These are phyloP conservation scores for Poeciliopsis prolifica DNA, from an alignment of 2,113 vertebrate genomes.

Conservation along the genomic window DNA sequence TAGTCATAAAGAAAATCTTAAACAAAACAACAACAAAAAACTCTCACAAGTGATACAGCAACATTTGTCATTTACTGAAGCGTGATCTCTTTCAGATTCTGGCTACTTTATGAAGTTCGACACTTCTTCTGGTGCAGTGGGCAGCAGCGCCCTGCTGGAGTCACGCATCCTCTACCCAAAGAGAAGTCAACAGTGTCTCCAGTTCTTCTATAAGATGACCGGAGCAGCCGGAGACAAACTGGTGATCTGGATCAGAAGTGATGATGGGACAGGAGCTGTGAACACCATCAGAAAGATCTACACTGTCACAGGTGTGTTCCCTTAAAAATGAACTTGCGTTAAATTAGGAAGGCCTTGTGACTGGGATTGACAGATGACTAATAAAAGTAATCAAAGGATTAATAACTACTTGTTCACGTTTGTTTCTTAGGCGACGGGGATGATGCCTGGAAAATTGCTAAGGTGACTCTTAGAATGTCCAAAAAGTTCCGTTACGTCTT, in stretches of 20 bases:
- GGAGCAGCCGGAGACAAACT: constrained; percentile 82
- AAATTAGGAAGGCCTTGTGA: not conserved
- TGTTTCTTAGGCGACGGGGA: constrained; percentile 77
- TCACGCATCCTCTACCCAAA: constrained; percentile 90
- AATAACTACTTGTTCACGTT: not conserved
- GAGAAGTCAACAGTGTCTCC: constrained; percentile 86
- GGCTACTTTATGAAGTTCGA: constrained; percentile 88
- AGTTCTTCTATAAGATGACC: constrained; percentile 90
- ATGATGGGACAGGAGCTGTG: constrained; percentile 84
- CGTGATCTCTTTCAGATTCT: constrained; percentile 72
- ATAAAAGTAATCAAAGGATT: not conserved
- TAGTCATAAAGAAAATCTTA: not conserved
- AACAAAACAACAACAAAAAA: not conserved
- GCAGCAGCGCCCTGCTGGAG: constrained; percentile 83
- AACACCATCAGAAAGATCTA: constrained; percentile 81
- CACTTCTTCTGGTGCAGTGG: constrained; percentile 66
- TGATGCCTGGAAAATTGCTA: constrained; percentile 86
- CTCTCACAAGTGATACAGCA: not conserved
- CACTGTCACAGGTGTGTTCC: constrained; percentile 81
- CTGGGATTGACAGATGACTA: not conserved
- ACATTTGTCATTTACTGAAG: not conserved
- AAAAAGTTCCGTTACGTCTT: constrained; percentile 91
- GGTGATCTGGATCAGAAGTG: constrained; percentile 84
- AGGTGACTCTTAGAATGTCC: constrained; percentile 80
- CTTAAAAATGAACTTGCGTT: not conserved